A percentile compares a stretch with the other conserved stretches of the same genome.
Evolutionary conservation across 2,797 vertebrate species (phyloP).

Genomic region (Scomberomorus guttatus): DNA sequence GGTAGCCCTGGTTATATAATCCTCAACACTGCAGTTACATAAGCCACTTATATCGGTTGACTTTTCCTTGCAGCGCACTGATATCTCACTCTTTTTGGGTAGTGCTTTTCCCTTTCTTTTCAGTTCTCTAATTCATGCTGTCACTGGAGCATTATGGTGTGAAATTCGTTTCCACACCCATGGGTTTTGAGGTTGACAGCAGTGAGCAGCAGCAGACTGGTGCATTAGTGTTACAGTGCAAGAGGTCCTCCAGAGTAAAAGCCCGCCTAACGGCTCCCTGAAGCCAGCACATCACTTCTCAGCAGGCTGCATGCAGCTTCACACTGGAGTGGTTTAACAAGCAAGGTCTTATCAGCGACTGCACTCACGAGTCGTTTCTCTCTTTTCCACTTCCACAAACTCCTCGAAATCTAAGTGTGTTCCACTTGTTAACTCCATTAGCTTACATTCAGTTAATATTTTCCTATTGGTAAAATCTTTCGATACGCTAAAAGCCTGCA

Average conservation of each 20-base stretch:
- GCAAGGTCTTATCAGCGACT: constrained; percentile 35
- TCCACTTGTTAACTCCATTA: constrained; percentile 65
- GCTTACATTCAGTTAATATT: constrained; percentile 58
- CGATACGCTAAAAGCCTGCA: constrained; percentile 53
- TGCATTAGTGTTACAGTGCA: constrained; percentile 68
- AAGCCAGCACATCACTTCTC: constrained; percentile 55
- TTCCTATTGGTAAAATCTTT: constrained; percentile 53
- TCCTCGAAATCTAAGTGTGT: constrained; percentile 29
- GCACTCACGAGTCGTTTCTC: constrained; percentile 42
- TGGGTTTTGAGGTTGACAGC: constrained; percentile 70
- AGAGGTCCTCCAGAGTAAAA: constrained; percentile 68
- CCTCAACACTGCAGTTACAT: constrained; percentile 67
- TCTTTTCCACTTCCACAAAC: constrained; percentile 36
- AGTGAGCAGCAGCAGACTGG: constrained; percentile 68
- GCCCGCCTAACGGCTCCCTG: constrained; percentile 51
- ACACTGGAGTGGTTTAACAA: constrained; percentile 48
- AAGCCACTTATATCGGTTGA: constrained; percentile 75
- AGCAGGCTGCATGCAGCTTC: constrained; percentile 46
- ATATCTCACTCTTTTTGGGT: constrained; percentile 65
- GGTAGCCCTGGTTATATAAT: constrained; percentile 78
- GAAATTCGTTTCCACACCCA: constrained; percentile 73
- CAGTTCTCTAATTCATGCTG: constrained; percentile 65
- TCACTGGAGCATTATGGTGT: constrained; percentile 71
- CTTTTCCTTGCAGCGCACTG: constrained; percentile 68
- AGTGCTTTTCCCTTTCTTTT: constrained; percentile 61